phyloP scores from a whole-genome alignment of 2,888 invertebrate genomes.

The Melolontha melolontha region DNA sequence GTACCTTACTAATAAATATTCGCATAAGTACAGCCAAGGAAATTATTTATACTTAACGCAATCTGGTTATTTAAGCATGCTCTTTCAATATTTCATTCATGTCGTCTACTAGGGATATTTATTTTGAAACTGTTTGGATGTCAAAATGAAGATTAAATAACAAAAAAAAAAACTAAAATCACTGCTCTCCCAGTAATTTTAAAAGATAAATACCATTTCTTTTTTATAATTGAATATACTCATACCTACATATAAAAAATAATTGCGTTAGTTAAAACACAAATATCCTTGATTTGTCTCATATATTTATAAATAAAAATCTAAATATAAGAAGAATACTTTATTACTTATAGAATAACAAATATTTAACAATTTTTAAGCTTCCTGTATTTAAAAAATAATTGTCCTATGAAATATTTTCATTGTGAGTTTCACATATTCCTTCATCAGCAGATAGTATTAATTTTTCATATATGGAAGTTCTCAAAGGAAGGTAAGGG shows the following conservation, averaged over 20 bases:
- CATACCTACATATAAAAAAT: no score
- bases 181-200: no score
- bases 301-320: no score
- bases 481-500: conserved; percentile 72
- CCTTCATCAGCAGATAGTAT: conserved; percentile 36
- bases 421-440: conserved; percentile 10
- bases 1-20: conserved; percentile 54
- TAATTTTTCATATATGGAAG: conserved; percentile 64
- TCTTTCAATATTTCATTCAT: conserved; percentile 14
- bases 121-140: conserved; percentile 16
- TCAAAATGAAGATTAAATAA: background rate
- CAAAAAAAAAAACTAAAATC: conserved; percentile 1
- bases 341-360: conserved; percentile 40
- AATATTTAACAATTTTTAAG: conserved; percentile 27
- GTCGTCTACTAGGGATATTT: conserved; percentile 30
- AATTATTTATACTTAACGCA: conserved; percentile 36
- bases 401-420: background rate
- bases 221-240: no score
- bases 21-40: conserved; percentile 56
- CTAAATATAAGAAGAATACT: conserved; percentile 34
- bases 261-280: no score
- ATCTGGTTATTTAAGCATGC: conserved; percentile 36
- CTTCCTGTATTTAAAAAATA: conserved; percentile 19
- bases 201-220: no score
- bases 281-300: no score